phyloP scores from a whole-genome alignment of 2,797 vertebrate genomes.

The Meriones psammophilus region DNA sequence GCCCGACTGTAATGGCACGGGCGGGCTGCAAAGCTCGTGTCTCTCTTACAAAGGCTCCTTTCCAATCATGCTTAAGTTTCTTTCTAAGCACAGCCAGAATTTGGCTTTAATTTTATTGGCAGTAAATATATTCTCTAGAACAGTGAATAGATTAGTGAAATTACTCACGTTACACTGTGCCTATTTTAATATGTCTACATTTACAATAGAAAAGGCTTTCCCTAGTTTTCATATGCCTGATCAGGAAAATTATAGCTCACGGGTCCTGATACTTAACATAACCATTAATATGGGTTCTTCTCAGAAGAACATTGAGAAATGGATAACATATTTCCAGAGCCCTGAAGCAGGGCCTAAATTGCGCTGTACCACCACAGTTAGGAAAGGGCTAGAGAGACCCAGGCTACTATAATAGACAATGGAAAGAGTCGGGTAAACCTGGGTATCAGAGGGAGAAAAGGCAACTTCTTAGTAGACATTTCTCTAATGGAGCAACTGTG shows the following conservation, averaged over 20 bases:
- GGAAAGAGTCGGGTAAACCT: background rate
- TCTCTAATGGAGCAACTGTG: background rate
- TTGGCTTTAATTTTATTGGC: conserved; percentile 64
- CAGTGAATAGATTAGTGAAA: conserved; percentile 18
- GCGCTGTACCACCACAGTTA: background rate
- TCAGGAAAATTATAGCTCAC: background rate
- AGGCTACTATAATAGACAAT: background rate
- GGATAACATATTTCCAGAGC: background rate
- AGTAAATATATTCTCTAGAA: conserved; percentile 61
- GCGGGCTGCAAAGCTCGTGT: conserved; percentile 33
- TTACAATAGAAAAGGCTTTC: background rate
- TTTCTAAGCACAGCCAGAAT: conserved; percentile 60
- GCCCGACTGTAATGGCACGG: conserved; percentile 27
- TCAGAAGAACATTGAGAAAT: background rate
- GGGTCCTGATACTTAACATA: background rate
- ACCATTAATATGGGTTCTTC: background rate
- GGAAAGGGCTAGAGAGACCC: too few relatives aligned
- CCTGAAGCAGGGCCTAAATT: background rate
- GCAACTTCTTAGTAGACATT: background rate
- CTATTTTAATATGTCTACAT: conserved; percentile 23
- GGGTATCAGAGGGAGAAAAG: background rate
- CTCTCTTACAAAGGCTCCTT: conserved; percentile 52
- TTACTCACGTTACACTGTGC: background rate
- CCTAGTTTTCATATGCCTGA: conserved; percentile 37
- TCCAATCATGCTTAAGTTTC: conserved; percentile 74